Conservation (phyloP, 2,113 vertebrate species). For the Nerophis ophidion region DNA sequence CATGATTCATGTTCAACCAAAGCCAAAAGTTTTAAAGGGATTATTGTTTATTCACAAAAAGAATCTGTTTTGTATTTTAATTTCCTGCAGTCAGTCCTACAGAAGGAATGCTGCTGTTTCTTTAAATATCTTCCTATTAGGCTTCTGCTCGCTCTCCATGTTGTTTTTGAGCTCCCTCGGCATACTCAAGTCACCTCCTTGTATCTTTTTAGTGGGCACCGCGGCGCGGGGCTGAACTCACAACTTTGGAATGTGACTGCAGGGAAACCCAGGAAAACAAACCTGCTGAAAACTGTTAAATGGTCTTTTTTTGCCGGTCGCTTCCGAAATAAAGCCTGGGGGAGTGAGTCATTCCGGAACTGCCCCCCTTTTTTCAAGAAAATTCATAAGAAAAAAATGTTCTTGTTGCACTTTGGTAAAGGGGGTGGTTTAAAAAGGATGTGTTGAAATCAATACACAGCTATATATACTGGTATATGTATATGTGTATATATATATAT, state of each 20-base stretch:
- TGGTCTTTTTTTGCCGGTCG: conserved; percentile 26
- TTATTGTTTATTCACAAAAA: too few relatives aligned
- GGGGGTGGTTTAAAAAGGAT: too few relatives aligned
- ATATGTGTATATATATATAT: too few relatives aligned
- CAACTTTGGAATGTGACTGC: conserved; percentile 65
- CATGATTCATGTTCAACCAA: too few relatives aligned
- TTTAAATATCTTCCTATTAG: conserved; percentile 1
- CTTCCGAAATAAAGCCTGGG: conserved; percentile 9
- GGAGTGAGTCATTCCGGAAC: neutral
- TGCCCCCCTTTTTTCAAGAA: neutral
- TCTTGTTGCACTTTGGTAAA: too few relatives aligned
- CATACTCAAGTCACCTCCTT: conserved; percentile 50
- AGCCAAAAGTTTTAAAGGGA: too few relatives aligned
- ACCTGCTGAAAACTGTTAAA: conserved; percentile 28
- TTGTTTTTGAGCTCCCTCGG: conserved; percentile 33
- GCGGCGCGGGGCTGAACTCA: conserved; percentile 64
- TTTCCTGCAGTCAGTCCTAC: too few relatives aligned
- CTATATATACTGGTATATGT: too few relatives aligned
- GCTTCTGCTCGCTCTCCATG: conserved; percentile 5
- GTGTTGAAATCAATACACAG: too few relatives aligned
- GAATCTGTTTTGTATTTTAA: too few relatives aligned
- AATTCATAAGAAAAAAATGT: neutral
- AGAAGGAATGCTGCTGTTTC: neutral
- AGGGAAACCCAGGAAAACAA: conserved; percentile 58
- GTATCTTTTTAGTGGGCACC: conserved; percentile 53